Conservation (phyloP, 2,113 vertebrate genomes). For the Pantherophis guttatus region DNA sequence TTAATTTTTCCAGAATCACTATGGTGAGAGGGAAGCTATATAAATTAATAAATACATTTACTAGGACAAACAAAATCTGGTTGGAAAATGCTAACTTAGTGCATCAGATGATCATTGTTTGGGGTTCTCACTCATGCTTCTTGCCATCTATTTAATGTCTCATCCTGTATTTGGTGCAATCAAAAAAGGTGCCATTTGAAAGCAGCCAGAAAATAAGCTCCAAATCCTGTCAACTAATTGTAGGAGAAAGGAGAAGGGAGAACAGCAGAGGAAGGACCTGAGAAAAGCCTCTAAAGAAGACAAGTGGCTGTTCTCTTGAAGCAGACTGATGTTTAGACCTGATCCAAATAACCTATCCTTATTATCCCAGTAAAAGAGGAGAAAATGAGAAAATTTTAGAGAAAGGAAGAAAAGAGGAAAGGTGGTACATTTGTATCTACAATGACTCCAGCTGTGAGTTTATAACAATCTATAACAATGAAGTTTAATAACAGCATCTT, state of each 20-base stretch:
- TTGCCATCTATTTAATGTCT: background rate
- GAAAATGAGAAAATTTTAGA: background rate
- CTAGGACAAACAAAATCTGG: background rate
- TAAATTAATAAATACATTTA: background rate
- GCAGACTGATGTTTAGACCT: background rate
- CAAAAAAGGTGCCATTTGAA: background rate
- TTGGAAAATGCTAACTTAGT: rapidly evolving
- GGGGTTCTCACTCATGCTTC: background rate
- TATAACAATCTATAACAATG: background rate
- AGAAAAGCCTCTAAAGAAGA: background rate
- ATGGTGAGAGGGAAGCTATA: background rate
- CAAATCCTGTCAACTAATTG: background rate
- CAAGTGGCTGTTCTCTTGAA: background rate
- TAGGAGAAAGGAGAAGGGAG: background rate
- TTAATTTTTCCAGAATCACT: background rate
- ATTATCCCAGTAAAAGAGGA: too few relatives aligned
- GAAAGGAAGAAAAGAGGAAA: background rate
- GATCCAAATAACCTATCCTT: background rate
- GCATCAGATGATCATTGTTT: background rate
- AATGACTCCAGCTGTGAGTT: background rate
- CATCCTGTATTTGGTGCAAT: background rate
- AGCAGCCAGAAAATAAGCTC: background rate
- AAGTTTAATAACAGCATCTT: background rate
- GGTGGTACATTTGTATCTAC: background rate
- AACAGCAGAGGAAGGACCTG: background rate